phyloP scores from a whole-genome alignment of 2,888 invertebrate species.

The Caradrina clavipalpis region DNA sequence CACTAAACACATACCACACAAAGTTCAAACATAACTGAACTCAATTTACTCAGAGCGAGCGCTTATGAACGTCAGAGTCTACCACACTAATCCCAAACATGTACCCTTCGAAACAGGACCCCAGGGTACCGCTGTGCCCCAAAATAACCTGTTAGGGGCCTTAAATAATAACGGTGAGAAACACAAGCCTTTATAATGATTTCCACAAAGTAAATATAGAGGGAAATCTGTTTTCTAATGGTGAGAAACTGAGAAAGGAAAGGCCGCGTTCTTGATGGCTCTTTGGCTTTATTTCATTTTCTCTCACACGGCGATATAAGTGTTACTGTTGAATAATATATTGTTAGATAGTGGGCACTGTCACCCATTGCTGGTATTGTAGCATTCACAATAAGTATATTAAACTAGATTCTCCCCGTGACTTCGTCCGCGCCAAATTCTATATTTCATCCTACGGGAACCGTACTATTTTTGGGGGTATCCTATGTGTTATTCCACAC shows the following conservation, averaged over 20 bases:
- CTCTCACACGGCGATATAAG: conserved; percentile 29
- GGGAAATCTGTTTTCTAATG: conserved; percentile 68
- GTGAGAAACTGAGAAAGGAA: conserved; percentile 64
- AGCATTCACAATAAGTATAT: not conserved
- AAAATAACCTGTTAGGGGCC: conserved; percentile 45
- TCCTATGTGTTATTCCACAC: too few relatives aligned
- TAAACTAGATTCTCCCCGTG: too few relatives aligned
- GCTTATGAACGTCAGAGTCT: conserved; percentile 41
- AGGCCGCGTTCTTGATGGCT: conserved; percentile 54
- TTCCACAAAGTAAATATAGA: conserved; percentile 55
- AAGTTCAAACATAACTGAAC: conserved; percentile 54
- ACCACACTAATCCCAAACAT: conserved; percentile 51
- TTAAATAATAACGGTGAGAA: conserved; percentile 49
- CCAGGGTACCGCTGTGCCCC: conserved; percentile 17
- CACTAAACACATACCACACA: conserved; percentile 33
- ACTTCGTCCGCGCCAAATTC: too few relatives aligned
- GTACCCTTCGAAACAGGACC: conserved; percentile 34
- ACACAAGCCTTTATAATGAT: conserved; percentile 43
- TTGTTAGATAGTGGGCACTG: conserved; percentile 18
- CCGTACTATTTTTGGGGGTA: too few relatives aligned
- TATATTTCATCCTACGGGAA: too few relatives aligned
- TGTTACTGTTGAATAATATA: conserved; percentile 22
- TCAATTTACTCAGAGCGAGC: conserved; percentile 37
- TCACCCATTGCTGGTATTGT: not conserved
- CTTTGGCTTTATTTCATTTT: conserved; percentile 52